Percentiles rank a stretch among this genome's conserved stretches.
phyloP scores from a whole-genome alignment of 2,797 vertebrate genomes.

The Microcaecilia unicolor region DNA sequence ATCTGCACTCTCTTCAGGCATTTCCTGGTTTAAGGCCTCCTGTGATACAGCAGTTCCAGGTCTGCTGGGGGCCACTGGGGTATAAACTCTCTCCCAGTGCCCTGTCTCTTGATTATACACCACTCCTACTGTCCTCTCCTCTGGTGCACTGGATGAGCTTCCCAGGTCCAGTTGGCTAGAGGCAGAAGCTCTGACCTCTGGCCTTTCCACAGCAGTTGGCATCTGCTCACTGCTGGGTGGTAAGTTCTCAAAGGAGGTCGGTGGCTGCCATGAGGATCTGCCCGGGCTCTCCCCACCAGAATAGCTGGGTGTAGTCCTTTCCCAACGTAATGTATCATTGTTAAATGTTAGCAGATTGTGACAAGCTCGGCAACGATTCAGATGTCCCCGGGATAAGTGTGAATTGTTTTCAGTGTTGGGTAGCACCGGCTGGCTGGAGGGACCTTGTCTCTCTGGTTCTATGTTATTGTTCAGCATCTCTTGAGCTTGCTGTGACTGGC shows the following conservation, averaged over 20 bases:
- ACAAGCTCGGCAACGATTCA: conserved; percentile 94
- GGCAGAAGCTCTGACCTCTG: conserved; percentile 54
- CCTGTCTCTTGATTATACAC: conserved; percentile 96
- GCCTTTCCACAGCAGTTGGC: conserved; percentile 60
- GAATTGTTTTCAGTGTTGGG: conserved; percentile 72
- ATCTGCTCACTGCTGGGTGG: conserved; percentile 63
- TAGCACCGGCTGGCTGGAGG: conserved; percentile 73
- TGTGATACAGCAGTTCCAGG: conserved; percentile 66
- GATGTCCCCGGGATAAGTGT: conserved; percentile 73
- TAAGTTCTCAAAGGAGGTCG: conserved; percentile 67
- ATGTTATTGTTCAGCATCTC: conserved; percentile 93
- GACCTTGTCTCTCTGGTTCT: conserved; percentile 79
- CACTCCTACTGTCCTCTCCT: conserved; percentile 86
- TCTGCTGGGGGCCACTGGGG: conserved; percentile 73
- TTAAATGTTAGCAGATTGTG: conserved; percentile 98
- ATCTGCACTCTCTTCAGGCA: conserved; percentile 91
- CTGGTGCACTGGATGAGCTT: conserved; percentile 60
- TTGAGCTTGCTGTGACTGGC: conserved; percentile 70
- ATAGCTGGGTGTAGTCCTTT: conserved; percentile 73
- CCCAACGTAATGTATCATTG: conserved; percentile 95
- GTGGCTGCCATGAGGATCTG: conserved; percentile 58
- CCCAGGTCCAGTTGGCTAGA: conserved; percentile 65
- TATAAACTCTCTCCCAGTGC: conserved; percentile 91
- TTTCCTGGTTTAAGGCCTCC: conserved; percentile 97
- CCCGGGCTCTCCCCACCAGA: conserved; percentile 49